Percentiles rank a stretch among this genome's conserved stretches.
Conservation (phyloP, 2,113 vertebrate genomes). For the Opisthocomus hoazin region DNA sequence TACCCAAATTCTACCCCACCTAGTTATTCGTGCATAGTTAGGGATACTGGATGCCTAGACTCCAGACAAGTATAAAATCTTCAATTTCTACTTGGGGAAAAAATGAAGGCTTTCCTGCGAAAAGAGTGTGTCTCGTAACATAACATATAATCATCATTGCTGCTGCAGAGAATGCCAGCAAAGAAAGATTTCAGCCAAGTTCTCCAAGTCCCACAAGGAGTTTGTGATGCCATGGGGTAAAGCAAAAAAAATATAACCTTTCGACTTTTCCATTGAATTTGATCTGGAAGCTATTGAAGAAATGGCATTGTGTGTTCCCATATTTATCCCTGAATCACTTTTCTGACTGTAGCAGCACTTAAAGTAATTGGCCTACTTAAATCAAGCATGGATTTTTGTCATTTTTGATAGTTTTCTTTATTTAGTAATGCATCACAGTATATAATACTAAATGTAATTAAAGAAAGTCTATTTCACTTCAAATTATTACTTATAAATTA, state of each 20-base stretch:
- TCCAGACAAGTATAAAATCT: neutral
- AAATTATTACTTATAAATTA: slow-evolving; percentile 6
- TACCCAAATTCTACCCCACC: neutral
- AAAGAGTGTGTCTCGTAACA: neutral
- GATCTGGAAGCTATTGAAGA: slow-evolving; percentile 19
- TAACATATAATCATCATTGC: neutral
- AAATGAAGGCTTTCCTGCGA: neutral
- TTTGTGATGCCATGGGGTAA: neutral
- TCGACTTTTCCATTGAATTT: slow-evolving; percentile 10
- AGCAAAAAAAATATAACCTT: neutral
- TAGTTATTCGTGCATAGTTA: neutral
- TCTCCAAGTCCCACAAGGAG: neutral
- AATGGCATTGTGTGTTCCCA: neutral
- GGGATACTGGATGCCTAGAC: neutral
- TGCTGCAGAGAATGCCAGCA: neutral
- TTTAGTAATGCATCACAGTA: neutral
- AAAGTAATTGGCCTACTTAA: slow-evolving; percentile 38
- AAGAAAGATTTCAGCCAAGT: neutral
- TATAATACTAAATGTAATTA: slow-evolving; percentile 16
- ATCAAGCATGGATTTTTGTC: slow-evolving; percentile 24
- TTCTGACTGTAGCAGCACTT: slow-evolving; percentile 33
- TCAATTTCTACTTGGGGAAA: neutral
- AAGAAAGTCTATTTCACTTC: slow-evolving; percentile 6
- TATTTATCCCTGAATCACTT: slow-evolving; percentile 40
- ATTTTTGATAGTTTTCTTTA: slow-evolving; percentile 37